Conservation (phyloP, 2,888 invertebrate species). For the Horisme vitalbata region DNA sequence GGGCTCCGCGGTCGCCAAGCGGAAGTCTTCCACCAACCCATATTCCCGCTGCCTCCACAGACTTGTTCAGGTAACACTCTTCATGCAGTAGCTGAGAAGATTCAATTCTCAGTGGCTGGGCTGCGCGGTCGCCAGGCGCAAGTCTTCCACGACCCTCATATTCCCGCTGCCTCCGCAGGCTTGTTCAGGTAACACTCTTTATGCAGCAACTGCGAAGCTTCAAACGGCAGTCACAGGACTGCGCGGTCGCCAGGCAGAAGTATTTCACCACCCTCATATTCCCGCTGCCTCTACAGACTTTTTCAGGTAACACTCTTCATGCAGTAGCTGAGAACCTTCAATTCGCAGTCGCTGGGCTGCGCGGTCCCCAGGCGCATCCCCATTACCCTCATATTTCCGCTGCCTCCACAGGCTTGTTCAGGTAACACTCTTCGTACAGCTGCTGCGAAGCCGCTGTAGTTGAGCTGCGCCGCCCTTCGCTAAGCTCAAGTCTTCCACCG, state of each 20-base stretch:
- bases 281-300: conserved; percentile 96
- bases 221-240: conserved; percentile 97
- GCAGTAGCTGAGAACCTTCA: no score
- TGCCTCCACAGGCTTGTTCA: no score
- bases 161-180: no score
- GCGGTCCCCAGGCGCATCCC: no score
- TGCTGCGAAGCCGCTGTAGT: conserved; percentile 91
- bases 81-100: no score
- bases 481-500: conserved; percentile 95
- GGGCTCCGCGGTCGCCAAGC: conserved; percentile 96
- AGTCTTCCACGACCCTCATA: no score
- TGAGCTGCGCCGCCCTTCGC: conserved; percentile 98
- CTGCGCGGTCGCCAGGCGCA: no score
- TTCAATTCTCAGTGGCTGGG: no score
- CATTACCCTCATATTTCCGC: no score
- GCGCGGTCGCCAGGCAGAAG: conserved; percentile 96
- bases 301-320: no score
- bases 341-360: no score
- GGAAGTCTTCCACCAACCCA: conserved; percentile 96
- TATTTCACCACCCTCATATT: conserved; percentile 97
- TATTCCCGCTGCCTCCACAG: conserved; percentile 96
- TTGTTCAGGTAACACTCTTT: conserved; percentile 88
- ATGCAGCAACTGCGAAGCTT: conserved; percentile 84
- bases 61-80: no score
- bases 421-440: conserved; percentile 77